Evolutionary conservation across 2,797 vertebrate species (phyloP).

Genomic region (Benthosema pterotum): DNA sequence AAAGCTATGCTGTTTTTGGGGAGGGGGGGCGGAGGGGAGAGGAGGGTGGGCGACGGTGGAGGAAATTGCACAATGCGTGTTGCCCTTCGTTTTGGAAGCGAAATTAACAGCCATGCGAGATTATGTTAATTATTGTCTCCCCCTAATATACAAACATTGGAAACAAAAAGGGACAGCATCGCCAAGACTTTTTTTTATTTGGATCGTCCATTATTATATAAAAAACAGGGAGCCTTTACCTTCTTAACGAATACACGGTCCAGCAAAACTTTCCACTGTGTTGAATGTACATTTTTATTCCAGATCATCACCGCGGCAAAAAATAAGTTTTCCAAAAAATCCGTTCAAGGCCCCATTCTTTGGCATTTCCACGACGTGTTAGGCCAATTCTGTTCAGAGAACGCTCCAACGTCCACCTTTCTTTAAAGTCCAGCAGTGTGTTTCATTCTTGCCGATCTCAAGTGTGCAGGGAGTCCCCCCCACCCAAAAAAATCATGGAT

Average conservation of each 20-base stretch:
- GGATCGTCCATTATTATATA: neutral
- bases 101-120: slow-evolving; percentile 68
- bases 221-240: slow-evolving; percentile 3
- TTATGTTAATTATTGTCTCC: slow-evolving; percentile 68
- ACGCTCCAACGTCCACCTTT: slow-evolving; percentile 38
- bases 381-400: neutral
- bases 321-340: slow-evolving; percentile 31
- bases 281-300: slow-evolving; percentile 20
- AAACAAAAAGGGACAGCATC: neutral
- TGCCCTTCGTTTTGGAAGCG: slow-evolving; percentile 69
- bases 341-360: neutral
- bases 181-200: neutral
- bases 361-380: too few relatives aligned
- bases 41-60: too few relatives aligned
- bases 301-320: slow-evolving; percentile 38
- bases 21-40: too few relatives aligned
- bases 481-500: slow-evolving; percentile 2
- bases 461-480: neutral
- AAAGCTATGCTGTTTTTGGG: slow-evolving; percentile 55
- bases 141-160: neutral
- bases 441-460: neutral
- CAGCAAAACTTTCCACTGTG: slow-evolving; percentile 42
- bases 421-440: too few relatives aligned
- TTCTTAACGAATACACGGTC: slow-evolving; percentile 51
- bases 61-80: slow-evolving; percentile 69